These are phyloP conservation scores for Echinometra lucunter DNA, from an alignment of 53 echinoderm and acorn worm species.

Conservation along the genomic window DNA sequence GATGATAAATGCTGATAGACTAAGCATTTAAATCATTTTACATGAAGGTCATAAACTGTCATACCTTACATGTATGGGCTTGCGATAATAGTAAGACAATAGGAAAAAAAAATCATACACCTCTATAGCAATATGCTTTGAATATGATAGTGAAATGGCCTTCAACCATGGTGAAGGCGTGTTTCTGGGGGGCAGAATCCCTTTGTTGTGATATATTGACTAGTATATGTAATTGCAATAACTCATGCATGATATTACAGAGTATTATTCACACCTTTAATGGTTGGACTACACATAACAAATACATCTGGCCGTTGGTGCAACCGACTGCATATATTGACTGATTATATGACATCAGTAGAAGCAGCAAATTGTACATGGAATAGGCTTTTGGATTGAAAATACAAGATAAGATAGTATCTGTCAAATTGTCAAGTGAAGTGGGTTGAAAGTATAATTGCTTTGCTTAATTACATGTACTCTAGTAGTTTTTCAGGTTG, in stretches of 20 bases:
- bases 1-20: no score
- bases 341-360: no score
- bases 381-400: no score
- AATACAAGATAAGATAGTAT: no score
- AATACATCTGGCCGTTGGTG: no score
- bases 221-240: neutral
- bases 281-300: neutral
- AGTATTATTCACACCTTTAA: neutral
- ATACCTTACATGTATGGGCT: neutral
- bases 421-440: no score
- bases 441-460: no score
- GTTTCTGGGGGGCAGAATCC: neutral
- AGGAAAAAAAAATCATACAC: neutral
- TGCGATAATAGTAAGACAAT: neutral
- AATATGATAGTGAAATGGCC: conserved; percentile 32
- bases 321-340: no score
- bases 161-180: neutral
- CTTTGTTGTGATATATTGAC: neutral
- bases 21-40: no score
- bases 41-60: neutral
- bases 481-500: no score
- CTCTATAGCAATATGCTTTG: neutral
- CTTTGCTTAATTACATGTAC: no score
- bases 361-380: no score
- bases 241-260: neutral